Evolutionary conservation across 1,140 invertebrate genomes (phyloP), one percentile per base, ranked within the genome.

Genomic region (Conopomorpha cramerella): DNA sequence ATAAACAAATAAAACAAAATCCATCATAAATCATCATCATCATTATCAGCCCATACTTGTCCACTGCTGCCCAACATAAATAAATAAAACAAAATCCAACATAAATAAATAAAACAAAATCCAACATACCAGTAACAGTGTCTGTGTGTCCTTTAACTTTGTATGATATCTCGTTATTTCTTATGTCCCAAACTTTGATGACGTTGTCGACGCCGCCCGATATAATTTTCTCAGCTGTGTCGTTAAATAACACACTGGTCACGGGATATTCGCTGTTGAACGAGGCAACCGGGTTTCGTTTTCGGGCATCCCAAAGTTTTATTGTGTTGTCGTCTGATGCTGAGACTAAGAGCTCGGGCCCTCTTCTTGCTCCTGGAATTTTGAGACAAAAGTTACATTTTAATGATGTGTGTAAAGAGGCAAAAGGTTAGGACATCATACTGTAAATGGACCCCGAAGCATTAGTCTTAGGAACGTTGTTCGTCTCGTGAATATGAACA

Each of bases 101-200:
- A 23, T 28, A 30, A 3, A 2, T 12, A 17, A 11, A 14, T 26
- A 11, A 11, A 12, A 23, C 23, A 28, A 34, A 35, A 16, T 18
- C 34, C 11, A 23, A 42, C 25, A 30, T 52, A 43, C 93, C 95
- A 3, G 97, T 99, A 3, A 99, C 84, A 6, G 96, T 98, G 60
- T 99, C 97, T 1, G 89, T 88, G 56, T 99, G 90, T 1, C 90
- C 89, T 51, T 88, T 84, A 56, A 99, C 80, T 50, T 84, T 86
- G 60, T 96, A 95, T 0, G 95, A 62, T 18, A 96, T 73, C 36
- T 89, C 86, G 65, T 94, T 93, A 63, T 93, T 98, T 31, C 97
- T 81, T 13, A 98, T 79, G 74, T 99, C 98, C 96, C 96, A 99
- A 1, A 98, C 91, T 84, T 99, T 99, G 3, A 99, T 86, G 38